phyloP scores from a whole-genome alignment of 2,113 vertebrate genomes.

The Oryctolagus cuniculus region DNA sequence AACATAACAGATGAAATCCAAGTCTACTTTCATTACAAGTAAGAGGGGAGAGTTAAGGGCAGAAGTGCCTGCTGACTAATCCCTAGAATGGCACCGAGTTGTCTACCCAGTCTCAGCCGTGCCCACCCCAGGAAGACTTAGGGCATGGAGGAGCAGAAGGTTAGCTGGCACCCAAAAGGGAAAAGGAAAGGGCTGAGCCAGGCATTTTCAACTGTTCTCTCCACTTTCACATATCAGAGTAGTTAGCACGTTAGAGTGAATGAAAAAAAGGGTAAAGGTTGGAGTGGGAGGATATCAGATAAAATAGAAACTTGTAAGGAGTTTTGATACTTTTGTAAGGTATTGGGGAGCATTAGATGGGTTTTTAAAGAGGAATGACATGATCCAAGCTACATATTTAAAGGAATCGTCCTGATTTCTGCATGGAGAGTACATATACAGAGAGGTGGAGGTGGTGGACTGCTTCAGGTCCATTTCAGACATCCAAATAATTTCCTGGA shows the following conservation, averaged over 20 bases:
- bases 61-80: neutral
- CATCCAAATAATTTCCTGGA: neutral
- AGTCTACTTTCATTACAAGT: neutral
- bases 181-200: neutral
- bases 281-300: neutral
- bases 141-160: neutral
- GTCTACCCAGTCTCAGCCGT: neutral
- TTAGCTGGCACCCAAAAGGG: neutral
- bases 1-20: neutral
- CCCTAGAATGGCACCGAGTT: neutral
- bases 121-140: neutral
- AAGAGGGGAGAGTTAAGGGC: neutral
- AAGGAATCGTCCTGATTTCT: neutral
- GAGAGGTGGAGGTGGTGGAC: neutral
- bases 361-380: slow-evolving; percentile 12
- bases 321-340: neutral
- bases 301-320: neutral
- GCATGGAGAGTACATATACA: neutral
- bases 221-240: neutral
- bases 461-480: neutral
- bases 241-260: neutral
- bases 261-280: neutral
- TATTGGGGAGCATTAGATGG: neutral
- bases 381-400: neutral
- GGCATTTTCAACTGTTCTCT: neutral